phyloP scores from a whole-genome alignment of 2,797 vertebrate species.

The Gymnoscopelus microlampas region DNA sequence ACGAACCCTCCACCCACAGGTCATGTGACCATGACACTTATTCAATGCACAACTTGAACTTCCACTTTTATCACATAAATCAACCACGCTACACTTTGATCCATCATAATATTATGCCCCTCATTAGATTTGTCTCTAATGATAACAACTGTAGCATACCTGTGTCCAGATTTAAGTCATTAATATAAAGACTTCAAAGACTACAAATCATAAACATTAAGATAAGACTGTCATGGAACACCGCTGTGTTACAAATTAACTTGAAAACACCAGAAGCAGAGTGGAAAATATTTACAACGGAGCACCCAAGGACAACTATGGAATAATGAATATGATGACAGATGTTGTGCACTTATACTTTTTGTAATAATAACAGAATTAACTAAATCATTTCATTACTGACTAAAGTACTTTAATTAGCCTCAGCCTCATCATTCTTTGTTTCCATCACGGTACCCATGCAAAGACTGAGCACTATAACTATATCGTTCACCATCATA shows the following conservation, averaged over 20 bases:
- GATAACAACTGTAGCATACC: neutral
- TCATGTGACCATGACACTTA: too few relatives aligned
- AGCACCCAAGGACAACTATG: constrained; percentile 19
- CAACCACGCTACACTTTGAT: neutral
- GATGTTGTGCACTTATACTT: neutral
- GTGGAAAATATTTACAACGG: constrained; percentile 37
- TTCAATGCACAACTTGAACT: too few relatives aligned
- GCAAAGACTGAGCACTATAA: too few relatives aligned
- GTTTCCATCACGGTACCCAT: too few relatives aligned
- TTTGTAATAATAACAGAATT: too few relatives aligned
- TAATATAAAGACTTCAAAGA: constrained; percentile 39
- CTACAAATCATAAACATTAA: constrained; percentile 28
- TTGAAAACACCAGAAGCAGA: constrained; percentile 6
- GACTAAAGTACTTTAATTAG: too few relatives aligned
- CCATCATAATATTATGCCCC: neutral
- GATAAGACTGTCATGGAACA: constrained; percentile 35
- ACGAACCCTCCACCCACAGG: too few relatives aligned
- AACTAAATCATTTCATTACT: too few relatives aligned
- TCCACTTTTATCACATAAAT: too few relatives aligned
- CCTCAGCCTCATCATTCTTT: too few relatives aligned
- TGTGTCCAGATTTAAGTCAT: constrained; percentile 4
- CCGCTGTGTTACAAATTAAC: constrained; percentile 56
- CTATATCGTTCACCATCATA: too few relatives aligned
- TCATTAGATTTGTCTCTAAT: neutral
- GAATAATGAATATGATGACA: constrained; percentile 3